Base-by-base conservation (phyloP, 2,113 vertebrate species). In the Cephalopterus ornatus region DNA sequence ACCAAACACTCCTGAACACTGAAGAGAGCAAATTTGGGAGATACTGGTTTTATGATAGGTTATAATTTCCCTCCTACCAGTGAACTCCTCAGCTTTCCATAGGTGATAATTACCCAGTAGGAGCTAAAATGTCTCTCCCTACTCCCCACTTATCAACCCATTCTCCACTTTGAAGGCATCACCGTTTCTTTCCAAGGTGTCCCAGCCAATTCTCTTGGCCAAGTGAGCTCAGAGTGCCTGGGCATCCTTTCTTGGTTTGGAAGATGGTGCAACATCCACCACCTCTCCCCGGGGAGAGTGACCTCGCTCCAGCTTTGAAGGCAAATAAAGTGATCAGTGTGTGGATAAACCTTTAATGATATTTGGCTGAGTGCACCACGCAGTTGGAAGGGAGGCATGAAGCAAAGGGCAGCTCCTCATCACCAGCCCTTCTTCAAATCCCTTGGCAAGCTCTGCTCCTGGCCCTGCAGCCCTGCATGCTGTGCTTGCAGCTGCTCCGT, bases 401-500 rank as follows among this genome's bases (percentile, higher is more conserved):
- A 86, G 91, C 42, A 58, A 87, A 96, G 93, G 83, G 65, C 86
- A 96, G 86, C 89, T 81, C 52, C 86, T 95, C 83, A 27, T 27
- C 9, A 50, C 26, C 91, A 92, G 83, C 56, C 68, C 77, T 91
- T 55, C 73, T 82, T 87, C 9, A 47, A 27, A 47, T 42, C 44
- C 92, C 89, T 93, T 97, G 96, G 96, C 95, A 89, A 81, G 78
- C 52, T 66, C 35, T 84, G 75, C 88, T 94, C 46, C 89, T 81
- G 92, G 94, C 83, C 95, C 74, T 4, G 5, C 47, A 18, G 73
- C 76, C 83, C 89, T 1, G 5, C 95, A 12, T 19, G 89, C 96
- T 97, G 96, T 67, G 96, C 89, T 72, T 52, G 5, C 96, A 97
- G 93, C 95, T 97, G 96, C 89, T 96, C 72, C 5, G 13, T 67